Evolutionary conservation across 2,888 invertebrate species (phyloP), one percentile per base, ranked within the genome.

Genomic region (Agrochola lota): DNA sequence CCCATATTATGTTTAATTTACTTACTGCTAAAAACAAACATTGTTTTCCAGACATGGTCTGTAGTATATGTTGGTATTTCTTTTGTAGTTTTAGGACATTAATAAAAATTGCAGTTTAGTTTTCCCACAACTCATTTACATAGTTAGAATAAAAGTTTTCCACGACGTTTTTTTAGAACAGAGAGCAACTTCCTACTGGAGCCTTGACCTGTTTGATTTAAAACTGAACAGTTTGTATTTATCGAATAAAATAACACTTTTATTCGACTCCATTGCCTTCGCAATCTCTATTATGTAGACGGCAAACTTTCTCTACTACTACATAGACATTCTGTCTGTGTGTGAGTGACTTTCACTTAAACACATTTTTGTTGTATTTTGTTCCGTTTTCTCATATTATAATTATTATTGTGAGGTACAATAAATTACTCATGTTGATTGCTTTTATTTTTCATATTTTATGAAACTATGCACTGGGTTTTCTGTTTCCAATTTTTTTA

Each of bases 271-370:
- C 59, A 92, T 66, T 46, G 46, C 59, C 83, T 86, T 84, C 80
- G 3, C 20, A 91, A 81, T 80, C 83, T 87, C 71, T 78, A 85
- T 89, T 89, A 89, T 87, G 85, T 87, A 92, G 89, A 87, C 89
- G 86, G 81, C 85, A 85, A 91, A 95, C 96, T 96, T 96, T 96
- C 96, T 90, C 94, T 81, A 95, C 96, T 5, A 91, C 91, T 91
- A 96, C 96, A 93, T n/a, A 35, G n/a, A 77, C 70, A 88, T 9
- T 6, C 2, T 82, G 7, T 76, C 17, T 26, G 8, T 86, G 95
- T 96, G 94, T 94, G 94, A 20, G 95, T 94, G 93, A 79, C 96
- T 96, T 96, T 96, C 96, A 95, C 96, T 96, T 77, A 55, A 26
- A 80, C 75, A 87, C 88, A 91, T 94, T 94, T 94, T 92, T 92